Conservation (phyloP, 1,140 invertebrate genomes). For the Hermatobates lingyangjiaoensis region DNA sequence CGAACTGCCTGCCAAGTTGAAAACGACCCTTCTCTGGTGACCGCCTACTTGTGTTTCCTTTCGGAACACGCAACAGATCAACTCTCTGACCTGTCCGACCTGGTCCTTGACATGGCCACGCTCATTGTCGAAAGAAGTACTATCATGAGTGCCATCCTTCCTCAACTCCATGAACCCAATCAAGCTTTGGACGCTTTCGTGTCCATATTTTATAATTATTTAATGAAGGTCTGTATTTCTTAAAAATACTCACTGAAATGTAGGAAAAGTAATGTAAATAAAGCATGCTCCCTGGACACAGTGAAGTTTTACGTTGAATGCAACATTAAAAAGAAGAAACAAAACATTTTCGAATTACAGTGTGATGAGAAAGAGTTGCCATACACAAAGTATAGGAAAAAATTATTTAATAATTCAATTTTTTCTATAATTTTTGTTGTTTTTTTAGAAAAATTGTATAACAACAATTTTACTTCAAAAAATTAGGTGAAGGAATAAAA, state of each 20-base stretch:
- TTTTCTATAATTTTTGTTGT: too few relatives aligned
- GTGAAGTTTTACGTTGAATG: too few relatives aligned
- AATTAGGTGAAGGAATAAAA: too few relatives aligned
- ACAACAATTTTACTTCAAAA: too few relatives aligned
- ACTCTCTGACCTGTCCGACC: slow-evolving; percentile 34
- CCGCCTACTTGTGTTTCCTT: slow-evolving; percentile 75
- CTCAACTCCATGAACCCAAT: slow-evolving; percentile 33
- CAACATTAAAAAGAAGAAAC: too few relatives aligned
- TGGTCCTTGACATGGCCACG: slow-evolving; percentile 66
- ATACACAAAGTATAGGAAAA: too few relatives aligned
- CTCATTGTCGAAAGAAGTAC: slow-evolving; percentile 83
- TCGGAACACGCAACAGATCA: slow-evolving; percentile 38
- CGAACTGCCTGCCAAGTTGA: slow-evolving; percentile 77
- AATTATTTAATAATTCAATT: too few relatives aligned
- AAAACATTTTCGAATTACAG: too few relatives aligned
- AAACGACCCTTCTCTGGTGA: slow-evolving; percentile 65
- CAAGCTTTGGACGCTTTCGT: slow-evolving; percentile 57
- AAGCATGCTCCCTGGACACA: too few relatives aligned
- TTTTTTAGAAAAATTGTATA: too few relatives aligned
- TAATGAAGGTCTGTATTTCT: slow-evolving; percentile 36
- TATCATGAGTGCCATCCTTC: slow-evolving; percentile 66
- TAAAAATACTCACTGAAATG: slow-evolving; percentile 12
- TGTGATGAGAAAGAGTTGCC: too few relatives aligned
- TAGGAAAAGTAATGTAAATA: too few relatives aligned
- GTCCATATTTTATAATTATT: slow-evolving; percentile 54